These are phyloP conservation scores for Corvus cornix DNA, from an alignment of 2,113 vertebrate genomes.

Conservation along the genomic window DNA sequence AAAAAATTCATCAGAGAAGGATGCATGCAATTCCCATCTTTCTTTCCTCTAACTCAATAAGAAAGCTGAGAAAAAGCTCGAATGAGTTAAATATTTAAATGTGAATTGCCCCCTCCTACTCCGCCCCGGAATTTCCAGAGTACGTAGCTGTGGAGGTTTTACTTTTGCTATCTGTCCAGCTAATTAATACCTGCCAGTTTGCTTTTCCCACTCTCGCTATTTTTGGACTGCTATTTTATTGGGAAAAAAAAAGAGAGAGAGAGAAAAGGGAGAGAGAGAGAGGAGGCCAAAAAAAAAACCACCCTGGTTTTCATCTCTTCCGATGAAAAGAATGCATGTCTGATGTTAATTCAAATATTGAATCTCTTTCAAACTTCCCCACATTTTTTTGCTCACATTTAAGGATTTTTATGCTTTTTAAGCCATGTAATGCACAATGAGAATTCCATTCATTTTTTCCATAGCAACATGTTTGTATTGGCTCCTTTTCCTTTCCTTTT, in stretches of 20 bases:
- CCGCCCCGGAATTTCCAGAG: not conserved
- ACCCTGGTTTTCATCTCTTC: not conserved
- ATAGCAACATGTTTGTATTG: not conserved
- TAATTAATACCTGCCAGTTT: constrained; percentile 62
- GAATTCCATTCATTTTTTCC: not conserved
- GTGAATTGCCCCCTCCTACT: not conserved
- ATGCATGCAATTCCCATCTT: not conserved
- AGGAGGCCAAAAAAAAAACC: not conserved
- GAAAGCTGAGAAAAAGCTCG: not conserved
- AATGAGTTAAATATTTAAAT: not conserved
- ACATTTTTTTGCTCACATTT: not conserved
- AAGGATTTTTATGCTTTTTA: not conserved
- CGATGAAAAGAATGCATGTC: not conserved
- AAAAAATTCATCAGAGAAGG: not conserved
- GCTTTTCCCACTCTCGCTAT: constrained; percentile 40
- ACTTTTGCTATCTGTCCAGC: constrained; percentile 5
- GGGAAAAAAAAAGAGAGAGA: not conserved
- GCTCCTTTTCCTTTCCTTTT: not conserved
- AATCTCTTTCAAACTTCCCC: not conserved
- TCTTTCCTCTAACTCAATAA: not conserved
- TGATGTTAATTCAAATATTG: not conserved
- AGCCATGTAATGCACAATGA: not conserved
- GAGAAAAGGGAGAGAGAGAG: not conserved
- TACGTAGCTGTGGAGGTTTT: not conserved
- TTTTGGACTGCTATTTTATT: not conserved